These are phyloP conservation scores for Dunckerocampus dactyliophorus DNA, from an alignment of 2,113 vertebrate species.

Conservation along the genomic window DNA sequence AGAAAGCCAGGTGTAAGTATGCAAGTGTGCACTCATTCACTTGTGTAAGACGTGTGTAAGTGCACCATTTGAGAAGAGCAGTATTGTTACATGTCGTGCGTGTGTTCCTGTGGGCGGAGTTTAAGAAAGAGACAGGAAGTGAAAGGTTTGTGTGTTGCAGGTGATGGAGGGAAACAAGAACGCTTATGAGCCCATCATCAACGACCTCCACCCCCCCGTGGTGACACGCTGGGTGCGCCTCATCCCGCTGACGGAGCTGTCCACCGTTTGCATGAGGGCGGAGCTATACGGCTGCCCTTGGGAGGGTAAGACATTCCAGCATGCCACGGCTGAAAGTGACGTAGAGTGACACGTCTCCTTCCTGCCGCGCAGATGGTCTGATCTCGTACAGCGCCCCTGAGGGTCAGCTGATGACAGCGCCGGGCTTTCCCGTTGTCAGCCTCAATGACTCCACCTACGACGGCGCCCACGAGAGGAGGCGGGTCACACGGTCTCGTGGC, in stretches of 20 bases:
- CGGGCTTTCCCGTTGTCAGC: conserved; percentile 73
- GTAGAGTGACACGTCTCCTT: background rate
- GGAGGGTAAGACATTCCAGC: conserved; percentile 72
- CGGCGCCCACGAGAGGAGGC: conserved; percentile 78
- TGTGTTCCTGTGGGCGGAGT: background rate
- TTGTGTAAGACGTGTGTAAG: no score
- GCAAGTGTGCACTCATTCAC: no score
- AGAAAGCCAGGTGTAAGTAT: no score
- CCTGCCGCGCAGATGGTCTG: conserved; percentile 78
- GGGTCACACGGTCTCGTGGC: background rate
- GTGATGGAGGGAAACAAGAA: conserved; percentile 81
- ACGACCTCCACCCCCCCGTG: conserved; percentile 83
- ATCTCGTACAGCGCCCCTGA: conserved; percentile 82
- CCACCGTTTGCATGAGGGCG: conserved; percentile 86
- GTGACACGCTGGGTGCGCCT: conserved; percentile 80
- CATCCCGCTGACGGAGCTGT: conserved; percentile 77
- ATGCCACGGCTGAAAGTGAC: background rate
- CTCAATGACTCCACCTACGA: conserved; percentile 91
- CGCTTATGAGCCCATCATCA: conserved; percentile 77
- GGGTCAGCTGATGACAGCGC: conserved; percentile 79
- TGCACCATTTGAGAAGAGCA: no score
- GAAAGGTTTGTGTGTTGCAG: conserved; percentile 47
- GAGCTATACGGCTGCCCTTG: conserved; percentile 88
- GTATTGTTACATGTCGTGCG: no score
- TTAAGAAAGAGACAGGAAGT: background rate